phyloP scores from a whole-genome alignment of 2,113 vertebrate genomes.

The Peromyscus leucopus region DNA sequence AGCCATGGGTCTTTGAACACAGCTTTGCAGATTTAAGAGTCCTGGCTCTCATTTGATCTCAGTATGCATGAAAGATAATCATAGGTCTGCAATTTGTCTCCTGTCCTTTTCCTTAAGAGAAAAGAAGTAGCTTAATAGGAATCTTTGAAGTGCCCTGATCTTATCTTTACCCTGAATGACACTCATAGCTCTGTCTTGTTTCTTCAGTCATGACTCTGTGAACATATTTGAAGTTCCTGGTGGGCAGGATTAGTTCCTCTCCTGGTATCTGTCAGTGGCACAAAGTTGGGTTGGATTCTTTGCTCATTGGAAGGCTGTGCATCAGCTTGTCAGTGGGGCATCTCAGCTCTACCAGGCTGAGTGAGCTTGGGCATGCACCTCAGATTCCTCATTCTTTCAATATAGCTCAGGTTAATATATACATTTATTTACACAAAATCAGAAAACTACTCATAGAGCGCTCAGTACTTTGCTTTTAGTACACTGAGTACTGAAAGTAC shows the following conservation, averaged over 20 bases:
- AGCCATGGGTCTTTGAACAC: neutral
- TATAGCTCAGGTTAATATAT: neutral
- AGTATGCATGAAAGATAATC: neutral
- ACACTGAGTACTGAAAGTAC: neutral
- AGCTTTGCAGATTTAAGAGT: neutral
- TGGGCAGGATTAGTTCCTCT: neutral
- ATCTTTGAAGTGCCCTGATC: neutral
- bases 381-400: neutral
- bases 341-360: neutral
- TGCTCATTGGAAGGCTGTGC: neutral
- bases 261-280: neutral
- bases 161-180: neutral
- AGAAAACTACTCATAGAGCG: neutral
- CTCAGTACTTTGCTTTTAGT: neutral
- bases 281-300: fast-evolving
- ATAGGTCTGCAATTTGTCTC: neutral
- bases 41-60: neutral
- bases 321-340: neutral
- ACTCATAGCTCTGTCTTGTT: neutral
- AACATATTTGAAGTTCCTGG: neutral
- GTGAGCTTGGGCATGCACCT: neutral
- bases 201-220: neutral
- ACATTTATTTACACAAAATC: neutral
- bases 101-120: neutral
- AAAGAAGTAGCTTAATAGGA: neutral